Evolutionary conservation across 2,113 vertebrate genomes (phyloP), one percentile per base, ranked within the genome.

Genomic region (Mola mola): DNA sequence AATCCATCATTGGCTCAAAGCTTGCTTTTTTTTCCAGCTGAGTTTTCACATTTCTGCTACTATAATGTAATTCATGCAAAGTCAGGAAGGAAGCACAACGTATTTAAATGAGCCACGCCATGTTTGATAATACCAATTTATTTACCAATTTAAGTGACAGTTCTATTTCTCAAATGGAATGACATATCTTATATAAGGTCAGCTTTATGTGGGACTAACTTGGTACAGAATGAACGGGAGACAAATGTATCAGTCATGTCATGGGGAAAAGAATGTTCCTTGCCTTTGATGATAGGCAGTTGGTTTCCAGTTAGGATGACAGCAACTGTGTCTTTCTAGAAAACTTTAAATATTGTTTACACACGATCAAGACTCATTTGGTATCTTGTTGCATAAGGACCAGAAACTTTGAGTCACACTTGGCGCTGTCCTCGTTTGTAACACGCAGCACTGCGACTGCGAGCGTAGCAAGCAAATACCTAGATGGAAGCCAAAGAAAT

Each of bases 401-500:
- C 29, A 16, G 8, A 21, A 68, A 51, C 41, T 40, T 66, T 60
- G 48, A 81, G 28, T 60, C 31, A 12, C 52, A n/a, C n/a, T n/a
- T n/a, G n/a, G n/a, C n/a, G 29, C 19, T n/a, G 33, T 28, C 69
- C 58, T 5, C 28, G 28, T 29, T 9, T 29, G 28, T 40, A 58
- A 57, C 22, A 29, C 21, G 22, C 56, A 44, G 36, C 24, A 19
- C n/a, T 57, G 47, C 9, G 58, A 47, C 46, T 12, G 59, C 28
- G 55, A 73, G 47, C n/a, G 22, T 20, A 11, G 37, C 29, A 44
- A 29, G 47, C 51, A 57, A 66, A 50, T 61, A 75, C 57, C 58
- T 75, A 11, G 22, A 50, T 62, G 64, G 55, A 68, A 87, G 79
- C 86, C 75, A 83, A 82, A 87, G 79, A 74, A 78, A 75, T 71